Evolutionary conservation across 1,140 invertebrate genomes (phyloP).

Genomic region (Bombus pyrosoma): DNA sequence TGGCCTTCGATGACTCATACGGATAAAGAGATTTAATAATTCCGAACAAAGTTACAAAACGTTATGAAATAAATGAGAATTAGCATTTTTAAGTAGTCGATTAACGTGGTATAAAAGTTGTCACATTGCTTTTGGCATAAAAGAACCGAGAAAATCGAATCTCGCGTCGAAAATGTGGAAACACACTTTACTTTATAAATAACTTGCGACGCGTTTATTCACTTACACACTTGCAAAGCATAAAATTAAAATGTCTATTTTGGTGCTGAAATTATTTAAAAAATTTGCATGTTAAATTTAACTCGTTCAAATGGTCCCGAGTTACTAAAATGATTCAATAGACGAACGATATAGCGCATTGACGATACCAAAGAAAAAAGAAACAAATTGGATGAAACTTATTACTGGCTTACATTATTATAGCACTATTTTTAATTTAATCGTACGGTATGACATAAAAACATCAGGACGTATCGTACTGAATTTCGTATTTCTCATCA

Average conservation of each 20-base stretch:
- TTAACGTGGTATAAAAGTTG: neutral
- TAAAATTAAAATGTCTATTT: conserved; percentile 23
- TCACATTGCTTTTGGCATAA: neutral
- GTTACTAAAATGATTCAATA: neutral
- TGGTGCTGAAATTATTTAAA: neutral
- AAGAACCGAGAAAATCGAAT: neutral
- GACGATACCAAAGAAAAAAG: neutral
- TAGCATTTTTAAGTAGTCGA: no score
- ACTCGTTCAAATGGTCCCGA: no score
- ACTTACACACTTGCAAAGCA: conserved; percentile 12
- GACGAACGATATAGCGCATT: neutral
- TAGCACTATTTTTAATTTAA: no score
- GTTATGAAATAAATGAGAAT: neutral
- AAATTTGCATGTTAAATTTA: neutral
- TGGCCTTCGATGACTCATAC: no score
- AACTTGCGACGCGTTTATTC: conserved; percentile 30
- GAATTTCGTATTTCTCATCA: neutral
- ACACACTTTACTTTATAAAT: conserved; percentile 37
- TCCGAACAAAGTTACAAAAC: neutral
- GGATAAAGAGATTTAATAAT: neutral
- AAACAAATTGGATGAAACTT: no score
- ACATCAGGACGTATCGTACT: neutral
- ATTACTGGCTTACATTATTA: no score
- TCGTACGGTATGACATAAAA: no score
- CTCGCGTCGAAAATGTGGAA: conserved; percentile 14